Base-by-base conservation (phyloP, 1,140 invertebrate genomes). In the Andrena cerasifolii region DNA sequence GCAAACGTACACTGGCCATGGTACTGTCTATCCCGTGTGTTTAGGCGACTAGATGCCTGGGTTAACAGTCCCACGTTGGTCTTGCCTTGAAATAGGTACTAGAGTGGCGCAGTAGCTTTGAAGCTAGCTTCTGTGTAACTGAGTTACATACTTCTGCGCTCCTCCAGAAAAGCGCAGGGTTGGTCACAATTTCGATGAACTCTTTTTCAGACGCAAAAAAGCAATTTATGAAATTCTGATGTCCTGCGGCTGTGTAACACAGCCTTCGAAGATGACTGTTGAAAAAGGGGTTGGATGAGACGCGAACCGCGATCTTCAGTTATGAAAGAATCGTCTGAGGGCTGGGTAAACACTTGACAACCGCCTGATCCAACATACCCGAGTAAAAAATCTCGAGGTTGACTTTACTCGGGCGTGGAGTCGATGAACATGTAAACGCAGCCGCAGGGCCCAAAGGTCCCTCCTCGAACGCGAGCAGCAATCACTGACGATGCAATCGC, bases 401-500 rank as follows among this genome's bases (percentile, higher is more conserved):
- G 70, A 83, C 66, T 80, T 33, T 65, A 59, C 54, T 61, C 65
- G 6, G 63, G 45, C 40, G 21, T 47, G 66, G 31, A 49, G 14
- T 36, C 77, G 58, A 66, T 58, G 70, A 70, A 61, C 77, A 82
- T 68, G 81, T 68, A 79, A 84, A 79, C 77, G 81, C 82, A 85
- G 76, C 83, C 84, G 78, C 83, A 78, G 71, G 79, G 76, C 78
- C 67, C 54, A 58, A 73, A 67, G 78, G 28, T 84, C 62, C 49
- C 43, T 65, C 49, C 49, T 83, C 77, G 82, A 78, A 68, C 51
- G 66, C 59, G 68, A 77, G 67, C 72, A 71, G 80, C 73, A 86
- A 86, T 86, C 85, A 86, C 78, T 71, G 72, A 59, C 53, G 71
- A 83, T 83, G 76, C 49, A 73, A 85, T 84, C 65, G 74, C 80